Evolutionary conservation across 2,797 vertebrate species (phyloP).

Genomic region (Amniataba percoides): DNA sequence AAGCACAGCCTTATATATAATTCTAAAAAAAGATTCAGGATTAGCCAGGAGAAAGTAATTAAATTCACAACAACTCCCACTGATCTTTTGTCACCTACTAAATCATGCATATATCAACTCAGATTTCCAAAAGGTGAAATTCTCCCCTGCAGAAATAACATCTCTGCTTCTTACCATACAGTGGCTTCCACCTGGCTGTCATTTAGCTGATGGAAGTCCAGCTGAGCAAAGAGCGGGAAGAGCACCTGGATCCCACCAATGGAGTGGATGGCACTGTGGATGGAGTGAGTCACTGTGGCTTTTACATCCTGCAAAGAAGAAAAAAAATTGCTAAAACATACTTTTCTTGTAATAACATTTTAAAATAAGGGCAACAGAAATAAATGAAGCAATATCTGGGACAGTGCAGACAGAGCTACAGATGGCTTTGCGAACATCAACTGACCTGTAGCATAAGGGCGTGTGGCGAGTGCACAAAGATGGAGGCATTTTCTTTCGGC

Average conservation of each 20-base stretch:
- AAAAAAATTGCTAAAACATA: conserved; percentile 9
- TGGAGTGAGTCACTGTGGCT: conserved; percentile 95
- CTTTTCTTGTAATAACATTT: background rate
- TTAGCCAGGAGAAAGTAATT: background rate
- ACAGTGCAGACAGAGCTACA: background rate
- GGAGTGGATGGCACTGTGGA: conserved; percentile 97
- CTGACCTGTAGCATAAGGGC: conserved; percentile 98
- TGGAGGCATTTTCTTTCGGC: conserved; percentile 93
- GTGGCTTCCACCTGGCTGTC: conserved; percentile 90
- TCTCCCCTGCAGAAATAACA: background rate
- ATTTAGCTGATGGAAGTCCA: conserved; percentile 91
- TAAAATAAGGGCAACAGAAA: background rate
- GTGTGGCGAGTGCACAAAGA: conserved; percentile 97
- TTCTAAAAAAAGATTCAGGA: background rate
- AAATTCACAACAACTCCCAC: background rate
- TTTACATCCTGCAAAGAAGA: conserved; percentile 91
- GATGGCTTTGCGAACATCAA: background rate
- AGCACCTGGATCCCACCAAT: conserved; percentile 97
- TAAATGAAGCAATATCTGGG: background rate
- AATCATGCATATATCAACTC: background rate
- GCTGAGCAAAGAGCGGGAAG: conserved; percentile 95
- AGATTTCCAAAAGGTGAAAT: background rate
- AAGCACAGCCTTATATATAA: background rate
- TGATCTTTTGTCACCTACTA: background rate
- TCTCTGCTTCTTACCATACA: conserved; percentile 88